Percentiles rank a stretch among this genome's conserved stretches.
Conservation (phyloP, 2,113 vertebrate genomes). For the Microtus richardsoni region DNA sequence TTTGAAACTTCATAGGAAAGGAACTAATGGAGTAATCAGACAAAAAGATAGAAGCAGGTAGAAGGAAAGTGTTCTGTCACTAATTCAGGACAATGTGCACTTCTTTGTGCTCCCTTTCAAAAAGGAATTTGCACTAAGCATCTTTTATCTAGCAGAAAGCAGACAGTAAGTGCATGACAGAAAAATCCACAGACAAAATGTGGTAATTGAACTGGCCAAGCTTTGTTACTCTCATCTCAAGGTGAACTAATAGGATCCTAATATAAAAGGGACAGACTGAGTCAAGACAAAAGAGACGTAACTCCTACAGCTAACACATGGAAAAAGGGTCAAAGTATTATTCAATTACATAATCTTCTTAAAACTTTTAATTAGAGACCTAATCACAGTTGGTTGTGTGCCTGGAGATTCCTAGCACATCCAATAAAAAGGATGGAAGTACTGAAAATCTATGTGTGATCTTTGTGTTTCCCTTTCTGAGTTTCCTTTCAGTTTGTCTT, state of each 20-base stretch:
- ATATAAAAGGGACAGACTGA: slow-evolving; percentile 55
- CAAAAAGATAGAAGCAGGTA: slow-evolving; percentile 43
- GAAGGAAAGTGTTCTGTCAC: slow-evolving; percentile 63
- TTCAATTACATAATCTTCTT: slow-evolving; percentile 60
- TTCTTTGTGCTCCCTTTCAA: slow-evolving; percentile 63
- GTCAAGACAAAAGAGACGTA: slow-evolving; percentile 56
- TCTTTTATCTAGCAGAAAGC: slow-evolving; percentile 64
- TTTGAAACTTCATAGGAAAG: slow-evolving; percentile 24
- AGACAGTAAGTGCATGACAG: slow-evolving; percentile 58
- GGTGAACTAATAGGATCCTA: slow-evolving; percentile 42
- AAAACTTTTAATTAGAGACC: slow-evolving; percentile 67
- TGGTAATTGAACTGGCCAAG: slow-evolving; percentile 72
- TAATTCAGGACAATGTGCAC: slow-evolving; percentile 47
- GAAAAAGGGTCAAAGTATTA: slow-evolving; percentile 49
- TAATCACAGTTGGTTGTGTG: background rate
- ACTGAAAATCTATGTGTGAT: background rate
- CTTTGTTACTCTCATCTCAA: background rate
- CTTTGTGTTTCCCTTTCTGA: background rate
- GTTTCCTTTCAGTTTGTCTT: slow-evolving; percentile 6
- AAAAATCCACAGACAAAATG: slow-evolving; percentile 47
- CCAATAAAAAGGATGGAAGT: background rate
- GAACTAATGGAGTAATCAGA: slow-evolving; percentile 42
- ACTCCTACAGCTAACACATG: slow-evolving; percentile 42
- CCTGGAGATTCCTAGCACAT: slow-evolving; percentile 17
- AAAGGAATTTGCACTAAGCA: slow-evolving; percentile 60